phyloP scores from a whole-genome alignment of 2,888 invertebrate species.

The Calliphora vomitoria region DNA sequence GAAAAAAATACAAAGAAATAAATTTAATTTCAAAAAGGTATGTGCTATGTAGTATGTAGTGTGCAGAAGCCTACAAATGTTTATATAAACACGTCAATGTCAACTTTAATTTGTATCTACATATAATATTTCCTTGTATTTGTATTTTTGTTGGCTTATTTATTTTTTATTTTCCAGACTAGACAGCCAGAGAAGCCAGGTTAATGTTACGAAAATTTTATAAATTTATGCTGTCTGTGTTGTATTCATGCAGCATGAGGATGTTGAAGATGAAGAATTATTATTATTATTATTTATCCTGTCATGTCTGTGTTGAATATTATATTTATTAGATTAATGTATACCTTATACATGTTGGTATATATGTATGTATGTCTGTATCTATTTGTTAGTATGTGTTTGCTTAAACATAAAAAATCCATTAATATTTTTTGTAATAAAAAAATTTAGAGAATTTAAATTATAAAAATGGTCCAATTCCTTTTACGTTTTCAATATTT shows the following conservation, averaged over 20 bases:
- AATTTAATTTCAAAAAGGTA: constrained; percentile 20
- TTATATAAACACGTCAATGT: constrained; percentile 45
- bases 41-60: neutral
- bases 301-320: constrained; percentile 49
- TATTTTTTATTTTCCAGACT: constrained; percentile 4
- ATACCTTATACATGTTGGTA: neutral
- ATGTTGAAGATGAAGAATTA: neutral
- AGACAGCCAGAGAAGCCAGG: constrained; percentile 42
- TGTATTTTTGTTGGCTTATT: neutral
- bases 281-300: constrained; percentile 41
- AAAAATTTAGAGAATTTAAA: too few species aligned
- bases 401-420: too few species aligned
- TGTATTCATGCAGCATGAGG: neutral
- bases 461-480: too few species aligned
- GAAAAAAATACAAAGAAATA: neutral
- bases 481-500: too few species aligned
- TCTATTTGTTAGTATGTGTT: neutral
- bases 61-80: neutral
- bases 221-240: constrained; percentile 13
- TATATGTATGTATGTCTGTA: neutral
- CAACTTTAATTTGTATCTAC: constrained; percentile 66
- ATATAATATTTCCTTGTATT: constrained; percentile 10
- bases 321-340: constrained; percentile 54
- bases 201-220: constrained; percentile 43
- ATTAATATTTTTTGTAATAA: too few species aligned